These are phyloP conservation scores for Scrobipalpa atriplicella DNA, from an alignment of 2,888 invertebrate genomes.

Conservation along the genomic window DNA sequence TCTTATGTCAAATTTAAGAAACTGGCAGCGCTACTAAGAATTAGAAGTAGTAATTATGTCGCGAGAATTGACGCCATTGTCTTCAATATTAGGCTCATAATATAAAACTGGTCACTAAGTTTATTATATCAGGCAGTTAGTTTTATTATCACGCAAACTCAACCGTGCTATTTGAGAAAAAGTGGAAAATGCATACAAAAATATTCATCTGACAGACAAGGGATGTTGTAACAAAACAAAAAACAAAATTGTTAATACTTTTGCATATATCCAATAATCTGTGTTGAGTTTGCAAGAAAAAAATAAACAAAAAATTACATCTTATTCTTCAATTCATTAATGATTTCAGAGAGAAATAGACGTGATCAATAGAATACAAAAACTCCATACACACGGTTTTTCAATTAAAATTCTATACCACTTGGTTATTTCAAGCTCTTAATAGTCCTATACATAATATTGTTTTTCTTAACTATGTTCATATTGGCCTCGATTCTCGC, in stretches of 20 bases:
- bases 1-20: too few species aligned
- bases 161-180: neutral
- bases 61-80: neutral
- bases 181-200: slow-evolving; percentile 7
- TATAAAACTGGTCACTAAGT: neutral
- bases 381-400: neutral
- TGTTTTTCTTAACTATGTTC: too few species aligned
- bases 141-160: neutral
- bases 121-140: neutral
- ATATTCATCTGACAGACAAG: neutral
- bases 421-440: neutral
- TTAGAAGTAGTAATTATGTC: neutral
- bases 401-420: neutral
- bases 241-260: slow-evolving; percentile 1
- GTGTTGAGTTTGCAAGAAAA: neutral
- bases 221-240: neutral
- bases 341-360: neutral
- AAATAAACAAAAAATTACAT: neutral
- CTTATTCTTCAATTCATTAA: slow-evolving; percentile 6
- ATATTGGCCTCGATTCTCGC: too few species aligned
- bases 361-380: neutral
- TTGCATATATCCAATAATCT: neutral
- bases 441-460: neutral
- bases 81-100: too few species aligned
- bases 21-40: too few species aligned